A percentile compares a stretch with the other conserved stretches of the same genome.
Evolutionary conservation across 2,888 invertebrate species (phyloP).

Genomic region (Cybosia mesomella): DNA sequence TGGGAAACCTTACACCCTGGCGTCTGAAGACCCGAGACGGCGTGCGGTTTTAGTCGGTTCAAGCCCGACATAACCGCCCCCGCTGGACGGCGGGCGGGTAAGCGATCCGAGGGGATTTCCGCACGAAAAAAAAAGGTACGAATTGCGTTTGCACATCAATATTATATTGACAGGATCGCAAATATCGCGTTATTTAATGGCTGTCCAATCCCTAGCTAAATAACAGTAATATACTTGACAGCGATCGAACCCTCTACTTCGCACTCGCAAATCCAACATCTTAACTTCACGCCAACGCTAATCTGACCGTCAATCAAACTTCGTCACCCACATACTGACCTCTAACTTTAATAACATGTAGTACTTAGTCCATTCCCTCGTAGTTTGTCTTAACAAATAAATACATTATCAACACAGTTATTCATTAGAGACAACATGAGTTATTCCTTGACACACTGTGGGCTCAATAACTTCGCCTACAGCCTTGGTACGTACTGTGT

Average conservation of each 20-base stretch:
- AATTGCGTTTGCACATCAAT: too few relatives aligned
- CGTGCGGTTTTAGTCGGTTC: too few relatives aligned
- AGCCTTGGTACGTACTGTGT: conserved; percentile 9
- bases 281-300: background rate
- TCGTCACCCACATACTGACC: conserved; percentile 6
- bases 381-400: conserved; percentile 6
- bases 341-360: background rate
- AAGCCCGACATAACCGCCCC: too few relatives aligned
- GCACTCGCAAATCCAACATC: background rate
- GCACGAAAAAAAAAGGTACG: too few relatives aligned
- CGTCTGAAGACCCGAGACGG: too few relatives aligned
- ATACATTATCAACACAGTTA: conserved; percentile 5
- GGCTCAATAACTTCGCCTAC: conserved; percentile 9
- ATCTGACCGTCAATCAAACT: background rate
- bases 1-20: too few relatives aligned
- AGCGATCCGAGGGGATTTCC: too few relatives aligned
- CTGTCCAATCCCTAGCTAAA: too few relatives aligned
- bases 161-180: too few relatives aligned
- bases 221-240: too few relatives aligned
- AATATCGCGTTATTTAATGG: too few relatives aligned
- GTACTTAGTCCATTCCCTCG: conserved; percentile 7
- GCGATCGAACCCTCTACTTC: background rate
- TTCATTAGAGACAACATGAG: conserved; percentile 11
- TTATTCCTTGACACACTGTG: conserved; percentile 20
- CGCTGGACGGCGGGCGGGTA: too few relatives aligned